Conservation (phyloP, 2,888 invertebrate genomes). For the Polyommatus iphigenia region DNA sequence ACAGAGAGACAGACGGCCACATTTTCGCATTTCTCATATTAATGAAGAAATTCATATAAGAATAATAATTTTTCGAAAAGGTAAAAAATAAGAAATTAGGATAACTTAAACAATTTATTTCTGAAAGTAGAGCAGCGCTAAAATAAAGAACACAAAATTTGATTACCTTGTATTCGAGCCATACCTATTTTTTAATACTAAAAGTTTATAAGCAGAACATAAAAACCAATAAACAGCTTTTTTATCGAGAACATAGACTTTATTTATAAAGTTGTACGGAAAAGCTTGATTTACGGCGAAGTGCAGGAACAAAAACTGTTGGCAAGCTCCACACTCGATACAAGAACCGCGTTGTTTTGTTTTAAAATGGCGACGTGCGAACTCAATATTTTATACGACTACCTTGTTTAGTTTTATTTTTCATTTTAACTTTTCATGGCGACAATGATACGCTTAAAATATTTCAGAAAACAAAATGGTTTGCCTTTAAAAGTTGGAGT, state of each 20-base stretch:
- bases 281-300: constrained; percentile 17
- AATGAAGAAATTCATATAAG: too few relatives aligned
- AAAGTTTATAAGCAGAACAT: background rate
- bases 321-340: background rate
- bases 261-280: constrained; percentile 6
- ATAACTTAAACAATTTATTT: too few relatives aligned
- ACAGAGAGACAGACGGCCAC: too few relatives aligned
- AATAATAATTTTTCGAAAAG: too few relatives aligned
- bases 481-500: background rate
- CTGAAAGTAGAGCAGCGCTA: background rate
- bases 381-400: background rate
- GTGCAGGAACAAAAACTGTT: constrained; percentile 11
- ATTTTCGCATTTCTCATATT: too few relatives aligned
- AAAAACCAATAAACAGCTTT: background rate
- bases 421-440: background rate
- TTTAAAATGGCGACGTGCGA: background rate
- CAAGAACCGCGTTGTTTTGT: constrained; percentile 12
- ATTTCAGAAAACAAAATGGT: background rate
- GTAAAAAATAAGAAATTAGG: too few relatives aligned
- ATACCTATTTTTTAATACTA: background rate
- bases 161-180: background rate
- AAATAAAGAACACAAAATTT: background rate
- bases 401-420: background rate
- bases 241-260: background rate
- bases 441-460: background rate